These are phyloP conservation scores for Macaria liturata DNA, from an alignment of 2,888 invertebrate genomes.

Conservation along the genomic window DNA sequence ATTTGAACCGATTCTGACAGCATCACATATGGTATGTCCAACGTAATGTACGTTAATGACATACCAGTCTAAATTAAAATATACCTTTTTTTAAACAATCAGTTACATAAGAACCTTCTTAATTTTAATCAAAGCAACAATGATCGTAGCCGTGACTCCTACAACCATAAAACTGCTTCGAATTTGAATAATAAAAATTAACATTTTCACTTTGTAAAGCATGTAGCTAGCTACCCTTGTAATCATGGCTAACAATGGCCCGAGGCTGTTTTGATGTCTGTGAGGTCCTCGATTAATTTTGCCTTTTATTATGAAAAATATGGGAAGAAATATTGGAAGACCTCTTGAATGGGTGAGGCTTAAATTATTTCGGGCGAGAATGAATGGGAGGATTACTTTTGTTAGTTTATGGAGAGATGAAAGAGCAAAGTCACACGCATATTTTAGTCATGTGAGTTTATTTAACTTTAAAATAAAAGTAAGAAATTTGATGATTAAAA, in stretches of 20 bases:
- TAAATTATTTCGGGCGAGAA: slow-evolving; percentile 9
- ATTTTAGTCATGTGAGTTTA: too few relatives aligned
- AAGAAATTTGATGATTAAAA: too few relatives aligned
- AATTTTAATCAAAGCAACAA: too few relatives aligned
- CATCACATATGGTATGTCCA: too few relatives aligned
- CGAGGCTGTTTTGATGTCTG: slow-evolving; percentile 75
- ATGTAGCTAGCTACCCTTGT: slow-evolving; percentile 56
- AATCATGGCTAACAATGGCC: slow-evolving; percentile 77
- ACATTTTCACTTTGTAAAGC: slow-evolving; percentile 72
- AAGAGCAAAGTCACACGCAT: not conserved
- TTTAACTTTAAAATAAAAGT: too few relatives aligned
- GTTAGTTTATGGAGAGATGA: slow-evolving; percentile 14
- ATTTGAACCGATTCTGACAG: too few relatives aligned
- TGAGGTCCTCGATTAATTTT: slow-evolving; percentile 75
- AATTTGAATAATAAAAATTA: slow-evolving; percentile 75
- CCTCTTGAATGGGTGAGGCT: slow-evolving; percentile 40
- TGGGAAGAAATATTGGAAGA: slow-evolving; percentile 50
- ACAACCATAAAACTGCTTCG: slow-evolving; percentile 51
- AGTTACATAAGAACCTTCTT: too few relatives aligned
- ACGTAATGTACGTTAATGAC: too few relatives aligned
- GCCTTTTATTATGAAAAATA: slow-evolving; percentile 67
- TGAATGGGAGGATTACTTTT: slow-evolving; percentile 12
- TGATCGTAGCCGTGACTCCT: slow-evolving; percentile 6
- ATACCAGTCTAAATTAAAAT: too few relatives aligned
- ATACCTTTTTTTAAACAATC: too few relatives aligned